Percentiles rank a stretch among this genome's conserved stretches.
These are phyloP conservation scores for Orthosia incerta DNA, from an alignment of 2,888 invertebrate genomes.

Conservation along the genomic window DNA sequence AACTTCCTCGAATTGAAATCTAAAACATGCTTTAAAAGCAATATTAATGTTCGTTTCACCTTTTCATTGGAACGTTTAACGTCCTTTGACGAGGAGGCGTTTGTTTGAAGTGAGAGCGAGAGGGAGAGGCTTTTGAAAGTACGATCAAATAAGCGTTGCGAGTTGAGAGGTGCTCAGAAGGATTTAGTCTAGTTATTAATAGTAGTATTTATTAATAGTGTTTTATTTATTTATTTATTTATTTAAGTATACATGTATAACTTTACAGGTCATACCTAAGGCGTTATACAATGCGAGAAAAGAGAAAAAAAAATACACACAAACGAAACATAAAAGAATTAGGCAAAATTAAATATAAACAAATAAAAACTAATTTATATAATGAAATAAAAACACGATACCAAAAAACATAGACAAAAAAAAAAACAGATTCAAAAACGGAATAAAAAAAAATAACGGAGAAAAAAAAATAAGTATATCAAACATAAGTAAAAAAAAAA, in stretches of 20 bases:
- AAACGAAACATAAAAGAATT: too few relatives aligned
- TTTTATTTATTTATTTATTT: conserved; percentile 10
- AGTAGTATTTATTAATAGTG: conserved; percentile 12
- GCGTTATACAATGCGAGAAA: too few relatives aligned
- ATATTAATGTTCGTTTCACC: conserved; percentile 39
- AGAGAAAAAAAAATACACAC: too few relatives aligned
- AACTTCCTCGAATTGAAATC: conserved; percentile 31
- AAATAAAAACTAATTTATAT: too few relatives aligned
- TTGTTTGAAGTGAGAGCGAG: conserved; percentile 43
- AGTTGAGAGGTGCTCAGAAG: conserved; percentile 12
- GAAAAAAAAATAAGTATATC: too few relatives aligned
- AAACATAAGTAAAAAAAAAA: neutral
- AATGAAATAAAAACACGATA: too few relatives aligned
- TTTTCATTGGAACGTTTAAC: conserved; percentile 43
- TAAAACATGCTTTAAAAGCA: conserved; percentile 43
- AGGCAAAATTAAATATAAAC: too few relatives aligned
- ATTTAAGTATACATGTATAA: neutral
- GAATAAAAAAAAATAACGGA: too few relatives aligned
- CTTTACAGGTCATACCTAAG: too few relatives aligned
- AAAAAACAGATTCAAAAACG: too few relatives aligned
- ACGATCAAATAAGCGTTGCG: conserved; percentile 38
- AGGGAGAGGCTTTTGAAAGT: conserved; percentile 29
- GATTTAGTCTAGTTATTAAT: conserved; percentile 29
- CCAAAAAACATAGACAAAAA: too few relatives aligned
- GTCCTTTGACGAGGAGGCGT: conserved; percentile 33